Conservation (phyloP, 2,888 invertebrate genomes). For the Apodemia zela region DNA sequence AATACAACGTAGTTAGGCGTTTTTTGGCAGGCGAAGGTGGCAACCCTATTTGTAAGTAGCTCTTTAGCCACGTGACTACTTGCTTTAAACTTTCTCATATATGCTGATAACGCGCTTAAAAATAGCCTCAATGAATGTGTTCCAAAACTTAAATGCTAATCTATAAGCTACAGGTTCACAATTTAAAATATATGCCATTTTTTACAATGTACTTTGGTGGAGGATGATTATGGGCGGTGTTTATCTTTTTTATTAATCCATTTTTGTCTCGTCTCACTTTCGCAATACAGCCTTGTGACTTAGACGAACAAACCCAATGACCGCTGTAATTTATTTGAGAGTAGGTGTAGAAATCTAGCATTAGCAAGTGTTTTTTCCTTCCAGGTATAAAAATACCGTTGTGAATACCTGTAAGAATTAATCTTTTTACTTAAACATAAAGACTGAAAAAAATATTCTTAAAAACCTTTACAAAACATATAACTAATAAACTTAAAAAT, state of each 20-base stretch:
- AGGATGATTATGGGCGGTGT: constrained; percentile 35
- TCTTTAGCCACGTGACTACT: too few species aligned
- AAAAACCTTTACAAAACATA: too few species aligned
- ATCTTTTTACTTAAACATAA: not conserved
- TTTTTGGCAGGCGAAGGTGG: too few species aligned
- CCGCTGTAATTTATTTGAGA: constrained; percentile 44
- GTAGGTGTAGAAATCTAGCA: constrained; percentile 46
- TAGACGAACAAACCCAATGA: constrained; percentile 44
- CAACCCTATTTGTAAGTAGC: too few species aligned
- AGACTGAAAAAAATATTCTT: too few species aligned
- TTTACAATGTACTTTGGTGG: constrained; percentile 36
- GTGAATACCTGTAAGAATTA: not conserved
- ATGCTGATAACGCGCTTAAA: too few species aligned
- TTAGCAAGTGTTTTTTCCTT: constrained; percentile 40
- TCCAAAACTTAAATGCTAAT: too few species aligned
- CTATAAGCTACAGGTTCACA: constrained; percentile 10
- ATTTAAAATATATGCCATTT: constrained; percentile 35
- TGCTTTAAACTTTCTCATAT: too few species aligned
- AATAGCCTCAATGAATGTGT: too few species aligned
- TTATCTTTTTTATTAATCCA: constrained; percentile 29
- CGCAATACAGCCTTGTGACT: constrained; percentile 28
- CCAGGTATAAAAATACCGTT: constrained; percentile 41
- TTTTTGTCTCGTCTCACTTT: constrained; percentile 20
- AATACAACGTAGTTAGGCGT: too few species aligned
- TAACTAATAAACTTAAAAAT: too few species aligned